A percentile compares a stretch with the other conserved stretches of the same genome.
Conservation (phyloP, 2,113 vertebrate species). For the mouse (Mus musculus) region DNA sequence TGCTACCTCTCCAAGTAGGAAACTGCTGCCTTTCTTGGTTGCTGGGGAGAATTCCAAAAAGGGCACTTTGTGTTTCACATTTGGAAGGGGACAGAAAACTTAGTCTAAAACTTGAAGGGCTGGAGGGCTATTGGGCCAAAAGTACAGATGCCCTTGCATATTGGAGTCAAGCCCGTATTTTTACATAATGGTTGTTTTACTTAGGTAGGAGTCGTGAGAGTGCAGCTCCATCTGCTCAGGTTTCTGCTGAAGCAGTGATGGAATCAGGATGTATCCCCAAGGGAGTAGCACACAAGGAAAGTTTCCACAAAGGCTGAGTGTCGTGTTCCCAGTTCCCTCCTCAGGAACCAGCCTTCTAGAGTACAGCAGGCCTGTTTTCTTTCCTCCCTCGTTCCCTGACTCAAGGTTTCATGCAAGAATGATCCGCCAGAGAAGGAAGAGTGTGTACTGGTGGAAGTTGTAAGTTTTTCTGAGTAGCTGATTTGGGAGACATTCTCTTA, state of each 20-base stretch:
- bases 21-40: slow-evolving; percentile 42
- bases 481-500: background rate
- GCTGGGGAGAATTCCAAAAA: slow-evolving; percentile 55
- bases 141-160: background rate
- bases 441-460: background rate
- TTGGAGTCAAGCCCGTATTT: slow-evolving; percentile 31
- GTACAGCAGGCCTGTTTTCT: background rate
- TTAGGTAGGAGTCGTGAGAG: slow-evolving; percentile 46
- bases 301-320: slow-evolving; percentile 27
- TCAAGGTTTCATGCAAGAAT: background rate
- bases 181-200: slow-evolving; percentile 55
- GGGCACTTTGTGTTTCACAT: slow-evolving; percentile 20
- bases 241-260: background rate
- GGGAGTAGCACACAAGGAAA: background rate
- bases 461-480: background rate
- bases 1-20: slow-evolving; percentile 5
- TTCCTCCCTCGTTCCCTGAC: background rate
- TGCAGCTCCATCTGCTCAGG: slow-evolving; percentile 17
- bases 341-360: background rate
- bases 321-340: slow-evolving; percentile 11
- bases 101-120: background rate
- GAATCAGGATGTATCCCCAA: background rate
- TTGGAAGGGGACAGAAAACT: slow-evolving; percentile 14
- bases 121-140: background rate
- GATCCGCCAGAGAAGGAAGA: background rate